Percentiles rank a stretch among this genome's conserved stretches.
phyloP scores from a whole-genome alignment of 2,888 invertebrate genomes.

The Yponomeuta plumbellus region DNA sequence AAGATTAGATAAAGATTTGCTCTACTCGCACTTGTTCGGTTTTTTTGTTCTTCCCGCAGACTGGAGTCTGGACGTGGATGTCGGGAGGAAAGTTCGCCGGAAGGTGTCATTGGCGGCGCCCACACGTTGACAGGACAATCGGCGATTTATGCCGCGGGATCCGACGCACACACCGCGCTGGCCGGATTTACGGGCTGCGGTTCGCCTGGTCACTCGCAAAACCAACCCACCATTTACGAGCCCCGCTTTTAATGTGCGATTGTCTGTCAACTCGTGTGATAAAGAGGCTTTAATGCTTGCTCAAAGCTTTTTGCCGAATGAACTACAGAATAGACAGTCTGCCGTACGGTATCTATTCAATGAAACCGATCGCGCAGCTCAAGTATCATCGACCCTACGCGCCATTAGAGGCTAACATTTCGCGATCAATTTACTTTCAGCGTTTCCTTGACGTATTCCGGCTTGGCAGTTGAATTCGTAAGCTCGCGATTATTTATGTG shows the following conservation, averaged over 20 bases:
- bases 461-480: slow-evolving; percentile 52
- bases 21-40: too few relatives aligned
- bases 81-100: slow-evolving; percentile 30
- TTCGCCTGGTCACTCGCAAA: slow-evolving; percentile 32
- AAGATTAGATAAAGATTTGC: too few relatives aligned
- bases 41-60: neutral
- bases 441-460: slow-evolving; percentile 51
- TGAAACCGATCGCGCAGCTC: slow-evolving; percentile 14
- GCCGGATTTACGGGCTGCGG: slow-evolving; percentile 21
- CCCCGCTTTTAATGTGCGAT: slow-evolving; percentile 22
- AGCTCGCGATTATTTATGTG: slow-evolving; percentile 69
- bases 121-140: slow-evolving; percentile 58
- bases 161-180: slow-evolving; percentile 10
- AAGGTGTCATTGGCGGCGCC: slow-evolving; percentile 36
- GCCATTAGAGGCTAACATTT: slow-evolving; percentile 46
- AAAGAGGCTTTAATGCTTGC: slow-evolving; percentile 7
- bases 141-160: slow-evolving; percentile 51
- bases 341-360: slow-evolving; percentile 2
- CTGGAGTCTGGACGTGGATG: slow-evolving; percentile 22
- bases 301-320: neutral
- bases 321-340: neutral
- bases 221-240: slow-evolving; percentile 31
- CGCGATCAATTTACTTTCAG: slow-evolving; percentile 49
- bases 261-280: slow-evolving; percentile 21
- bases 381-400: slow-evolving; percentile 21